Conservation (phyloP, 1,140 invertebrate species). For the Macrosteles quadrilineatus region DNA sequence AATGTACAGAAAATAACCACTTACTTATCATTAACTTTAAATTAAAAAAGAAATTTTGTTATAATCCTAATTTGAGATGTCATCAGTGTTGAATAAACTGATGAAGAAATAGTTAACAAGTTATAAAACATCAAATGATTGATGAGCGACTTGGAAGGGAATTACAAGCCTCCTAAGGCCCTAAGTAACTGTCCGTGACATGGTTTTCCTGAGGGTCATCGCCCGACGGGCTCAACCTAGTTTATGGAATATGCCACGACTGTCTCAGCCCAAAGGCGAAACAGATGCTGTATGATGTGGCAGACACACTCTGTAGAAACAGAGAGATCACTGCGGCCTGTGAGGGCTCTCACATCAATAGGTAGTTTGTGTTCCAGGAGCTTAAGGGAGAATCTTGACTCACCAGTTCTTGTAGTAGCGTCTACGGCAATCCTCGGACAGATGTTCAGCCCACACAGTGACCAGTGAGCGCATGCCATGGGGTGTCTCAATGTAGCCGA, state of each 20-base stretch:
- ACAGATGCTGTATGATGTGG: slow-evolving; percentile 60
- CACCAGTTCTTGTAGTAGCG: slow-evolving; percentile 99
- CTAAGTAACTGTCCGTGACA: slow-evolving; percentile 58
- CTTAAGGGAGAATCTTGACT: slow-evolving; percentile 43
- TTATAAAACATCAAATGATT: slow-evolving; percentile 70
- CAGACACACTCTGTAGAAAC: slow-evolving; percentile 40
- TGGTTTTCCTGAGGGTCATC: slow-evolving; percentile 69
- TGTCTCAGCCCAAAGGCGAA: slow-evolving; percentile 56
- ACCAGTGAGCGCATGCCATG: slow-evolving; percentile 92
- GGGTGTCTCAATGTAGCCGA: slow-evolving; percentile 99
- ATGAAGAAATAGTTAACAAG: no score
- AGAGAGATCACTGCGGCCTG: neutral
- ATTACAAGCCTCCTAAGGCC: slow-evolving; percentile 26
- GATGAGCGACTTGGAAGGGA: slow-evolving; percentile 54
- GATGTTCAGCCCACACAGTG: slow-evolving; percentile 98
- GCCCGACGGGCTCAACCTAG: slow-evolving; percentile 66
- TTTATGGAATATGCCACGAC: slow-evolving; percentile 67
- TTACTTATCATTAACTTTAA: no score
- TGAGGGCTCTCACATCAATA: neutral
- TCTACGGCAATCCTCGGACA: slow-evolving; percentile 96
- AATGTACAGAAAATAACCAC: slow-evolving; percentile 67
- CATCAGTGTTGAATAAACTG: no score
- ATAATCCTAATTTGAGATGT: no score
- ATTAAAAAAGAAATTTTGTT: no score
- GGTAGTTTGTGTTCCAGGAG: neutral